phyloP scores from a whole-genome alignment of 2,113 vertebrate genomes.

The Vireo altiloquus region DNA sequence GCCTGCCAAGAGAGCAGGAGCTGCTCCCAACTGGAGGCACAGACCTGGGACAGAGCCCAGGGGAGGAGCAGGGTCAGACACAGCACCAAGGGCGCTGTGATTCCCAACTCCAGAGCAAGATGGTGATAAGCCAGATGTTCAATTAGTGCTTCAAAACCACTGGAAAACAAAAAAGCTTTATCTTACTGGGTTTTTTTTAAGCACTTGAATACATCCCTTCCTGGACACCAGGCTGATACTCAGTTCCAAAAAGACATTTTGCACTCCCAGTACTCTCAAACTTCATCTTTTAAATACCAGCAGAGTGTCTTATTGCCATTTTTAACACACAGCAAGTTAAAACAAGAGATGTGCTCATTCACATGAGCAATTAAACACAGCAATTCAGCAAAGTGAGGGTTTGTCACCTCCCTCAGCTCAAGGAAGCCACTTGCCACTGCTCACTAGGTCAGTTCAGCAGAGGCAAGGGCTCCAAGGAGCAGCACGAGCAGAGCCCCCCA shows the following conservation, averaged over 20 bases:
- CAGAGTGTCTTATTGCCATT: background rate
- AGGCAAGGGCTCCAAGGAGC: background rate
- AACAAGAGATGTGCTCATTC: conserved; percentile 9
- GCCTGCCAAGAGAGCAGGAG: conserved; percentile 24
- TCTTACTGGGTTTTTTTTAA: conserved; percentile 48
- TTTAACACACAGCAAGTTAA: background rate
- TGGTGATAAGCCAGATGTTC: conserved; percentile 14
- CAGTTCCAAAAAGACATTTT: conserved; percentile 32
- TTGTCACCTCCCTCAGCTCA: background rate
- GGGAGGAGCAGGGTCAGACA: background rate
- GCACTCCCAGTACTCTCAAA: conserved; percentile 11
- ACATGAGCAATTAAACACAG: background rate
- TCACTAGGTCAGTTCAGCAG: conserved; percentile 1
- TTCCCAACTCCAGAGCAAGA: background rate
- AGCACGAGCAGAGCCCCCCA: background rate
- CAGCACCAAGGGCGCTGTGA: background rate
- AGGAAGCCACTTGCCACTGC: background rate
- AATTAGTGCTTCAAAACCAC: background rate
- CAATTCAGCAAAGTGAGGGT: background rate
- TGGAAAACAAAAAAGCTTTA: background rate
- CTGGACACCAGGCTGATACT: background rate
- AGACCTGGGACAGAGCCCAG: background rate
- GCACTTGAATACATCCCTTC: conserved; percentile 16
- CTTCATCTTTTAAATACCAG: background rate
- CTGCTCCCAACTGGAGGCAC: background rate